Percentiles rank a stretch among this genome's conserved stretches.
These are phyloP conservation scores for Peromyscus leucopus DNA, from an alignment of 2,113 vertebrate species.

Conservation along the genomic window DNA sequence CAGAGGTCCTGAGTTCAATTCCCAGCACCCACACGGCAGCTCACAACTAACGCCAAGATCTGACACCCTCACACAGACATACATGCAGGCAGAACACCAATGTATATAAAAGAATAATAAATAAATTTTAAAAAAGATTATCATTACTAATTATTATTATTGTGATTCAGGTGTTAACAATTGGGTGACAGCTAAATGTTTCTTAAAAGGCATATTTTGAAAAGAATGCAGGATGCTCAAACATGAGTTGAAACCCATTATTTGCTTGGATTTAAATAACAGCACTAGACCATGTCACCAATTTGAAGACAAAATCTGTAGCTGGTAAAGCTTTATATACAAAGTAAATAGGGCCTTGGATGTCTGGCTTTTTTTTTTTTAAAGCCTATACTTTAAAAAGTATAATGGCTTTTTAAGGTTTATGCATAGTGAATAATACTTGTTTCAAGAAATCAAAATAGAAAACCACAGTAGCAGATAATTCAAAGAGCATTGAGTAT, in stretches of 20 bases:
- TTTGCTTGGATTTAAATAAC: conserved; percentile 51
- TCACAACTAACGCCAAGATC: no score
- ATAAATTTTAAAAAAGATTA: background rate
- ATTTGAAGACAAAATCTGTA: conserved; percentile 38
- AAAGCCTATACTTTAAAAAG: conserved; percentile 30
- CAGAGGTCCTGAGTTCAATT: no score
- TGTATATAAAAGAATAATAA: no score
- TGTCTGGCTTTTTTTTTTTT: background rate
- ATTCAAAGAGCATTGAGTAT: background rate
- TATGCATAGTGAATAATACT: background rate
- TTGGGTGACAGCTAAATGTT: background rate
- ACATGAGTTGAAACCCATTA: conserved; percentile 17
- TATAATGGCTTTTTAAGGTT: conserved; percentile 12
- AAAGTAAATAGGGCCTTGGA: background rate
- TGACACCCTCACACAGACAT: no score
- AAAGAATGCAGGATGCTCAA: conserved; percentile 29
- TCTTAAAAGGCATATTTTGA: conserved; percentile 22
- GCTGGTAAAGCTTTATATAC: background rate
- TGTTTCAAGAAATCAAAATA: conserved; percentile 24
- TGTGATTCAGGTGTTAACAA: background rate
- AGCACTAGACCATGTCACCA: conserved; percentile 21
- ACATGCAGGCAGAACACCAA: no score
- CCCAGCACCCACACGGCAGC: no score
- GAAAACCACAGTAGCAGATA: background rate
- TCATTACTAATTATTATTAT: background rate